These are phyloP conservation scores for Orthonevra nobilis DNA, from an alignment of 2,888 invertebrate genomes.

Conservation along the genomic window DNA sequence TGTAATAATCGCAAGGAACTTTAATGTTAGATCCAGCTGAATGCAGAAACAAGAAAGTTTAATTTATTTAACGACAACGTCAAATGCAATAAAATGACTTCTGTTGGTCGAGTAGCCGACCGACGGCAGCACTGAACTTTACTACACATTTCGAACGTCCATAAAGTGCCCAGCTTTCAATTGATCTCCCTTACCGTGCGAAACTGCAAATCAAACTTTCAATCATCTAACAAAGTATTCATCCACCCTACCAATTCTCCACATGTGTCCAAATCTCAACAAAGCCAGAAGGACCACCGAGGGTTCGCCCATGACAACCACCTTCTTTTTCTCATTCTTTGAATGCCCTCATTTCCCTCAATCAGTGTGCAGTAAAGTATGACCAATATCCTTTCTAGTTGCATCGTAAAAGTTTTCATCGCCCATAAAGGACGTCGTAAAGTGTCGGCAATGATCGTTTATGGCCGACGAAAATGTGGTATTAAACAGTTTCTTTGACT, in stretches of 20 bases:
- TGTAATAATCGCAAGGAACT: constrained; percentile 22
- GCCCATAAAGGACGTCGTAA: constrained; percentile 72
- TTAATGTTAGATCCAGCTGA: constrained; percentile 40
- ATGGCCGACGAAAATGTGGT: constrained; percentile 72
- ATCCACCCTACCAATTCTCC: constrained; percentile 30
- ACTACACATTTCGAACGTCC: constrained; percentile 17
- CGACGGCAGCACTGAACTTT: too few relatives aligned
- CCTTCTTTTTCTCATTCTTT: constrained; percentile 19
- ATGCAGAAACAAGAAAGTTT: constrained; percentile 58
- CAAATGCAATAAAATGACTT: constrained; percentile 42
- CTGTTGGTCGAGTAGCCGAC: too few relatives aligned
- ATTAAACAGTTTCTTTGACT: constrained; percentile 67
- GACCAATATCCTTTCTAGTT: constrained; percentile 68
- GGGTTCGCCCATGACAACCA: constrained; percentile 35
- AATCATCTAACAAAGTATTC: constrained; percentile 59
- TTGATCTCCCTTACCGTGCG: constrained; percentile 42
- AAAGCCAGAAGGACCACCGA: constrained; percentile 38
- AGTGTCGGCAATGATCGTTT: constrained; percentile 74
- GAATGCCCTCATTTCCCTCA: constrained; percentile 69
- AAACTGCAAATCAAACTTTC: constrained; percentile 72
- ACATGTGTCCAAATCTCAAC: constrained; percentile 34
- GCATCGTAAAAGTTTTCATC: constrained; percentile 71
- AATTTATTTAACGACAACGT: constrained; percentile 58
- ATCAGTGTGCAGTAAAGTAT: constrained; percentile 69
- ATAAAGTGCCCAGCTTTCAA: constrained; percentile 40